phyloP scores from a whole-genome alignment of 2,888 invertebrate species.

The Epiblema foenella region DNA sequence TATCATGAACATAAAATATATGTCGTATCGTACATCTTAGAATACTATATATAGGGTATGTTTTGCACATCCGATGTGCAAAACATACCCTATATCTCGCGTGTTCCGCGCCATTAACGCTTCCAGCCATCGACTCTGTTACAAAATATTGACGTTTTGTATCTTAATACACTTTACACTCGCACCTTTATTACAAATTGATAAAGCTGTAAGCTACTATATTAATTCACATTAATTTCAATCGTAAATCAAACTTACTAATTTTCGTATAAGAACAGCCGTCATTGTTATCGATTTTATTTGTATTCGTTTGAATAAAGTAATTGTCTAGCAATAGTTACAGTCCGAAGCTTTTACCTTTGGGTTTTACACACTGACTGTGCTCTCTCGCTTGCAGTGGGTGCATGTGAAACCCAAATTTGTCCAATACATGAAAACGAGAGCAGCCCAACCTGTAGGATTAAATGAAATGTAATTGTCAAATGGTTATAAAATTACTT shows the following conservation, averaged over 20 bases:
- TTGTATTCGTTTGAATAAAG: background rate
- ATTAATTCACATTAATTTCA: background rate
- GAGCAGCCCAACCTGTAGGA: background rate
- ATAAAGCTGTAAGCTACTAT: background rate
- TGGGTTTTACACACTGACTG: no score
- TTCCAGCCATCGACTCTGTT: slow-evolving; percentile 29
- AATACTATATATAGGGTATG: no score
- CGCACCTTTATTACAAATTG: background rate
- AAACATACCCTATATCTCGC: slow-evolving; percentile 41
- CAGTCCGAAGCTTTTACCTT: background rate
- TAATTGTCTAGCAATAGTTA: background rate
- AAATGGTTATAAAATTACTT: no score
- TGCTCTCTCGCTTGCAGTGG: no score
- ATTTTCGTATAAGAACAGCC: background rate
- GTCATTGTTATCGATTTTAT: background rate
- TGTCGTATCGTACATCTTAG: slow-evolving; percentile 1
- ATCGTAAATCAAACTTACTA: background rate
- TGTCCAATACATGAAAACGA: no score
- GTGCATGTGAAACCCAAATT: no score
- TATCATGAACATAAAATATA: background rate
- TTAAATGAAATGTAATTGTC: no score
- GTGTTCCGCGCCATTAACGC: slow-evolving; percentile 39
- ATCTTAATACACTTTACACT: slow-evolving; percentile 36
- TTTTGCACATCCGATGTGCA: slow-evolving; percentile 7
- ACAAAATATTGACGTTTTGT: slow-evolving; percentile 41